Evolutionary conservation across 2,113 vertebrate species (phyloP).

Genomic region (Phocoena phocoena): DNA sequence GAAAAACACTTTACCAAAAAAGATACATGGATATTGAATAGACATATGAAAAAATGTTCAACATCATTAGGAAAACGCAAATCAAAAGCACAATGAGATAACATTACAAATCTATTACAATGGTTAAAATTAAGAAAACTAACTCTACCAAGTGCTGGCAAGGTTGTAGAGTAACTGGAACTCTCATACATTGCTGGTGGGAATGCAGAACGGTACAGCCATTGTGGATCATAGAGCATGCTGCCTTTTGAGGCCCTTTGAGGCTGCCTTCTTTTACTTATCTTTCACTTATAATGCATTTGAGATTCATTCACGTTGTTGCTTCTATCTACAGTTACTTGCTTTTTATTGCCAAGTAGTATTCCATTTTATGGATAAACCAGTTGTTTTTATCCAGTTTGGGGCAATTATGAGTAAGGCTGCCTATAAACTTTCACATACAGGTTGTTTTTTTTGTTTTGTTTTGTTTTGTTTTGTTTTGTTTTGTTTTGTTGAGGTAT

Average conservation of each 20-base stretch:
- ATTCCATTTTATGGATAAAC: slow-evolving; percentile 24
- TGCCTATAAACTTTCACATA: slow-evolving; percentile 9
- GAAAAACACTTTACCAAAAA: not conserved
- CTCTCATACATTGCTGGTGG: not conserved
- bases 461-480: too few relatives aligned
- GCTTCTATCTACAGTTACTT: not conserved
- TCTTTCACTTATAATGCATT: not conserved
- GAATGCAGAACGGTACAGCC: not conserved
- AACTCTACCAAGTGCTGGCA: not conserved
- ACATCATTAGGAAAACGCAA: not conserved
- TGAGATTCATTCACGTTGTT: not conserved
- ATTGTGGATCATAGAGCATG: not conserved
- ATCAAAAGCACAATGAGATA: slow-evolving; percentile 6
- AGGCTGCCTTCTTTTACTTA: not conserved
- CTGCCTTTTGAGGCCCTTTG: not conserved
- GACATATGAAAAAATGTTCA: not conserved
- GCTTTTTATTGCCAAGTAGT: not conserved
- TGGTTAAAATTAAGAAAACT: not conserved
- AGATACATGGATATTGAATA: not conserved
- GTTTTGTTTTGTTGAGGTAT: too few relatives aligned
- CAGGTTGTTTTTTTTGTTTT: not conserved
- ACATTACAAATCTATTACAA: not conserved
- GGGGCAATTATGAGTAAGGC: not conserved
- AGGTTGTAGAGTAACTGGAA: not conserved
- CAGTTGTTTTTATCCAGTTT: not conserved